phyloP scores from a whole-genome alignment of 2,797 vertebrate genomes.

The Etheostoma nigrum region DNA sequence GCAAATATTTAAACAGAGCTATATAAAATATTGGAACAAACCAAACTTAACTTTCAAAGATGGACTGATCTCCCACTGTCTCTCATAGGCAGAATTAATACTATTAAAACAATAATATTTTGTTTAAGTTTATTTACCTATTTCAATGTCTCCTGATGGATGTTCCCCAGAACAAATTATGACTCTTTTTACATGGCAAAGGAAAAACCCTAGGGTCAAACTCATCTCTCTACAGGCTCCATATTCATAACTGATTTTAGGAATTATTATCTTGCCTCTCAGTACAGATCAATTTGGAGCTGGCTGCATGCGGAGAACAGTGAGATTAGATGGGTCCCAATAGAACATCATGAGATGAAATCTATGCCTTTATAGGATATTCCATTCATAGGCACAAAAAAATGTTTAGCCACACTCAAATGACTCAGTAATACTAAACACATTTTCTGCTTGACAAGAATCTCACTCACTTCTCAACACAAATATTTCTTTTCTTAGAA shows the following conservation, averaged over 20 bases:
- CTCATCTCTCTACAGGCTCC: background rate
- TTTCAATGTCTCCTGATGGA: background rate
- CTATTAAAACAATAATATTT: background rate
- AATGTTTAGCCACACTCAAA: background rate
- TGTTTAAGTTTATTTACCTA: background rate
- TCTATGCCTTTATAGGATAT: background rate
- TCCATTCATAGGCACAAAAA: background rate
- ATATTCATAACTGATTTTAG: background rate
- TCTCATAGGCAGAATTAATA: too few species aligned
- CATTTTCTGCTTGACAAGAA: background rate
- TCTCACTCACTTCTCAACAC: background rate
- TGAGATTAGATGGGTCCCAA: background rate
- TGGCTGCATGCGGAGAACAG: background rate
- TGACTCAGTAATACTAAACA: background rate
- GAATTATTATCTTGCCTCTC: background rate
- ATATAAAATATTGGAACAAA: background rate
- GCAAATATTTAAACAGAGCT: background rate
- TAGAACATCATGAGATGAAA: conserved; percentile 7
- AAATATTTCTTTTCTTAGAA: background rate
- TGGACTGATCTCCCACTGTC: background rate
- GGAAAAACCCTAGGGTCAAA: conserved; percentile 1
- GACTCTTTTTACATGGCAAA: background rate
- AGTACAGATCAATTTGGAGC: background rate
- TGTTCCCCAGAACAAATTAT: background rate
- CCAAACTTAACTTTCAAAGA: background rate